Evolutionary conservation across 2,113 vertebrate genomes (phyloP).

Genomic region (Arvicanthis niloticus): DNA sequence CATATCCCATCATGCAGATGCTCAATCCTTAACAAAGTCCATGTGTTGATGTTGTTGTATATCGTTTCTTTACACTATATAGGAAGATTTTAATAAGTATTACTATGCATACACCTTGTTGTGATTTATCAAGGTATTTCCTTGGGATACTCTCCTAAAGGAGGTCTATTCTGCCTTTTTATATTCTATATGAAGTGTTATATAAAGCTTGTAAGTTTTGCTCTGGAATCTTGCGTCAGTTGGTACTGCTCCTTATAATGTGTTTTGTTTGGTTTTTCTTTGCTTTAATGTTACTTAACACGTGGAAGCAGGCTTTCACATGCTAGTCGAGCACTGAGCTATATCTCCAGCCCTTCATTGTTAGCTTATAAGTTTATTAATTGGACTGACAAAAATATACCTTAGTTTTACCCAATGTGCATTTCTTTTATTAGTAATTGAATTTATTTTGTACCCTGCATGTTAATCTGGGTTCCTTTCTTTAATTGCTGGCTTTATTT

Average conservation of each 20-base stretch:
- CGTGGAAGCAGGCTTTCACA: neutral
- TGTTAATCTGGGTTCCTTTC: neutral
- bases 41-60: neutral
- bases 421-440: constrained; percentile 18
- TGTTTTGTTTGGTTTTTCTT: neutral
- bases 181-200: neutral
- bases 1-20: neutral
- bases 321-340: neutral
- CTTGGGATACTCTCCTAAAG: neutral
- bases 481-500: neutral
- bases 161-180: neutral
- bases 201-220: neutral
- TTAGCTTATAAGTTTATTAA: neutral
- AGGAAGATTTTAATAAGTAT: neutral
- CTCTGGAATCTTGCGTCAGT: neutral
- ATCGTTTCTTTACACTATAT: neutral
- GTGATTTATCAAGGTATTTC: neutral
- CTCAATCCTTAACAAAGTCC: neutral
- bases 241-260: neutral
- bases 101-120: neutral
- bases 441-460: neutral
- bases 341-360: neutral
- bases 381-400: neutral
- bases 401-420: neutral
- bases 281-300: neutral